Evolutionary conservation across 53 echinoderm and acorn worm species (phyloP), one percentile per base, ranked within the genome.

Genomic region (Zoroaster sp.): DNA sequence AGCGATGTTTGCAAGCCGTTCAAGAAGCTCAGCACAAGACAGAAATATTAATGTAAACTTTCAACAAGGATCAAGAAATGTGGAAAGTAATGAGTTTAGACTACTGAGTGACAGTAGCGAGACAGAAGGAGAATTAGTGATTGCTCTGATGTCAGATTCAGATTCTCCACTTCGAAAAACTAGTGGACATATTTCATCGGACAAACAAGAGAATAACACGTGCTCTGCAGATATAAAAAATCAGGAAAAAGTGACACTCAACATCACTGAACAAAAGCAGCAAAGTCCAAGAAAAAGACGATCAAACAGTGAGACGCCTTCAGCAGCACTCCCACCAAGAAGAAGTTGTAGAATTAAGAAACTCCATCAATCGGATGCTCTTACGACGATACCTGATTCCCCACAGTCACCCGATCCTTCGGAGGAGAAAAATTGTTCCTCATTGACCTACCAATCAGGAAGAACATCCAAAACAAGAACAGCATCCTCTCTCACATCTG

Each of bases 51-150:
- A 25, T 10, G 7, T 28, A 59, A 59, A 23, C 0, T 59, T 59
- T 23, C 21, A 59, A 20, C 59, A 59, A 37, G 37, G 18, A 54
- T 12, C 17, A 15, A 45, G 10, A 31, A 39, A 10, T 0, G 51
- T 10, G 15, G 59, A 40, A 4, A 59, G 40, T 21, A 39, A 13
- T 40, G 75, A 40, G 14, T 39, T 40, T 31, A 2, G 33, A 17
- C 28, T 87, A 18, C 5, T 41, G 43, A 88, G 78, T 39, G 88
- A 88, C 7, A 14, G 78, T 20, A 88, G 78, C 35, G 88, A 85
- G n/a, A 69, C 85, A 14, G 85, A 69, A 88, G 77, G 78, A n/a
- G 88, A 88, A 32, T 38, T 88, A 69, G 47, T 88, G 33, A 88
- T 88, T 45, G 88, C 66, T 11, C 34, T 77, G 69, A 66, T 35